A percentile compares a stretch with the other conserved stretches of the same genome.
Evolutionary conservation across 1,140 invertebrate species (phyloP).

Genomic region (Seison nebaliae): DNA sequence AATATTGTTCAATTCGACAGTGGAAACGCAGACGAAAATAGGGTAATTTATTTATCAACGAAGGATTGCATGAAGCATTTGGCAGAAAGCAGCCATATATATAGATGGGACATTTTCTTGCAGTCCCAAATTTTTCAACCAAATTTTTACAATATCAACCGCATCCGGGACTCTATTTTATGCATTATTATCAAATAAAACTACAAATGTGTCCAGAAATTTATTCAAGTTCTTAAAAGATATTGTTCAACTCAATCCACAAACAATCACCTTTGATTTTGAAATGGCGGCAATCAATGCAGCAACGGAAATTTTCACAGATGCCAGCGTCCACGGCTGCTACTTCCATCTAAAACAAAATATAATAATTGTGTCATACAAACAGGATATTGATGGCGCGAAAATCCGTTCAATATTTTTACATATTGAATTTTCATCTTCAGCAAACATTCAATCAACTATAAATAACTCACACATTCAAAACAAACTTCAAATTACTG

Average conservation of each 20-base stretch:
- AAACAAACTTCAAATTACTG: too few relatives aligned
- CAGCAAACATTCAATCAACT: too few relatives aligned
- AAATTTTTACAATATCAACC: neutral
- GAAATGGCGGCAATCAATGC: slow-evolving; percentile 1
- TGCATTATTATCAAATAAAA: too few relatives aligned
- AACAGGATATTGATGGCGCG: neutral
- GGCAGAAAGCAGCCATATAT: neutral
- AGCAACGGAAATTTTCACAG: neutral
- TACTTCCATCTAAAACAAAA: slow-evolving; percentile 7
- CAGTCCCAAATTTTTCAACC: too few relatives aligned
- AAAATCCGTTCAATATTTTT: too few relatives aligned
- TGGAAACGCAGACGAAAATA: too few relatives aligned
- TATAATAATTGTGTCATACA: neutral
- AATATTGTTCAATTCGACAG: too few relatives aligned
- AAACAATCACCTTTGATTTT: slow-evolving; percentile 1
- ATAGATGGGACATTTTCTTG: too few relatives aligned
- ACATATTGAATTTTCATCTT: too few relatives aligned
- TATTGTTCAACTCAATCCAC: neutral
- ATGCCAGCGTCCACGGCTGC: neutral
- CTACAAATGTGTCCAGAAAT: neutral
- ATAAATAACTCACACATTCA: too few relatives aligned
- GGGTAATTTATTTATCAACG: too few relatives aligned
- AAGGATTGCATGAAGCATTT: too few relatives aligned
- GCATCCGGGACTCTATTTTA: neutral
- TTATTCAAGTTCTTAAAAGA: neutral